A percentile compares a stretch with the other conserved stretches of the same genome.
phyloP scores from a whole-genome alignment of 2,113 vertebrate genomes.

The Mesocricetus auratus region DNA sequence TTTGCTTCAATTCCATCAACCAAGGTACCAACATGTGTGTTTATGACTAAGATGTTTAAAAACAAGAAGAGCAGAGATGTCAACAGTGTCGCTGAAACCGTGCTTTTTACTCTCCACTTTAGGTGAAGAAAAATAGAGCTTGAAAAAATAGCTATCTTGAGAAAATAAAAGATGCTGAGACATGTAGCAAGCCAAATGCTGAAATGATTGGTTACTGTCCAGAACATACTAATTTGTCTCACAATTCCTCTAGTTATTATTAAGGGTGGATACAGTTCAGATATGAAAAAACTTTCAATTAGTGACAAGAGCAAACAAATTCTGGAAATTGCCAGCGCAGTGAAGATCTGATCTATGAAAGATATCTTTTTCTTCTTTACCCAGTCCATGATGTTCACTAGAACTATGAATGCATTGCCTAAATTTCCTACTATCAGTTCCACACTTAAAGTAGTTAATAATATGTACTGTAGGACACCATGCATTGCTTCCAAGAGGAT shows the following conservation, averaged over 20 bases:
- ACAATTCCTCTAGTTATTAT: background rate
- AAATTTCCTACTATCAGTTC: background rate
- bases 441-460: background rate
- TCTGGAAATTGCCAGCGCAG: constrained; percentile 19
- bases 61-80: background rate
- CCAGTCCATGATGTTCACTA: background rate
- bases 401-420: background rate
- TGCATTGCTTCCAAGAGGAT: background rate
- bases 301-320: background rate
- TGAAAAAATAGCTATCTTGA: constrained; percentile 56
- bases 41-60: background rate
- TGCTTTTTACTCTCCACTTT: constrained; percentile 28
- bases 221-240: background rate
- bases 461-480: background rate
- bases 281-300: background rate
- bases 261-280: background rate
- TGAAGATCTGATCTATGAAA: background rate
- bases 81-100: background rate
- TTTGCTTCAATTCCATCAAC: background rate
- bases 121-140: constrained; percentile 43
- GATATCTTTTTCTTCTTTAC: constrained; percentile 14
- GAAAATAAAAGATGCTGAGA: background rate
- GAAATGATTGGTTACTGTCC: background rate
- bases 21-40: accelerated
- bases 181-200: background rate